phyloP scores from a whole-genome alignment of 1,140 invertebrate species.

The Notospermus geniculatus region DNA sequence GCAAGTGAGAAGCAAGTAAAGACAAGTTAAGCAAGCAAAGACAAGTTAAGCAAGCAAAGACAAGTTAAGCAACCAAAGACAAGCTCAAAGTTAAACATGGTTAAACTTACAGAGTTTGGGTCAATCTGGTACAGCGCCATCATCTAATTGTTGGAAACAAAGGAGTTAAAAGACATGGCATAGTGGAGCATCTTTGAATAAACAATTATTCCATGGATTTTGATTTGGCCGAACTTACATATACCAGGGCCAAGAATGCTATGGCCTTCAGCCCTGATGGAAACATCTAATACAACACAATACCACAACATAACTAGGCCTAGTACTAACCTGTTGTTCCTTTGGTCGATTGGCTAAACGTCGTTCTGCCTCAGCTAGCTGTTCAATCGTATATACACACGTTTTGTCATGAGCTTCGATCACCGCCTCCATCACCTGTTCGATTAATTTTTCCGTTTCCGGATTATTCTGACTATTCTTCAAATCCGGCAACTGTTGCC shows the following conservation, averaged over 20 bases:
- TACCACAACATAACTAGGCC: too few species aligned
- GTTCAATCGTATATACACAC: conserved; percentile 91
- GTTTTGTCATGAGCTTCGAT: conserved; percentile 90
- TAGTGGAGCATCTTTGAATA: too few species aligned
- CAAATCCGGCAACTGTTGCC: conserved; percentile 1
- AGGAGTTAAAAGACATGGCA: too few species aligned
- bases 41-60: not conserved
- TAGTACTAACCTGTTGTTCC: conserved; percentile 2
- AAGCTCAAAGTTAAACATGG: not conserved
- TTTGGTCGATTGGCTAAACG: conserved; percentile 25
- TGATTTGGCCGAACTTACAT: too few species aligned
- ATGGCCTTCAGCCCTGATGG: too few species aligned
- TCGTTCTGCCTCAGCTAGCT: conserved; percentile 64
- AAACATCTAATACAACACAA: too few species aligned
- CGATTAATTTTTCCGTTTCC: conserved; percentile 2
- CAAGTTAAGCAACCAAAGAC: not conserved
- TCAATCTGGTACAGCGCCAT: too few species aligned
- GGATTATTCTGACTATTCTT: not conserved
- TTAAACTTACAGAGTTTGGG: too few species aligned
- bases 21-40: not conserved
- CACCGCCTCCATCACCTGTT: conserved; percentile 66
- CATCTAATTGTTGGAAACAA: too few species aligned
- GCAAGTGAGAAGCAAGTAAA: too few species aligned
- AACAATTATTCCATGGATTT: too few species aligned
- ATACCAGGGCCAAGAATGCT: too few species aligned